Conservation (phyloP, 2,888 invertebrate species). For the Oegoconia quadripuncta region DNA sequence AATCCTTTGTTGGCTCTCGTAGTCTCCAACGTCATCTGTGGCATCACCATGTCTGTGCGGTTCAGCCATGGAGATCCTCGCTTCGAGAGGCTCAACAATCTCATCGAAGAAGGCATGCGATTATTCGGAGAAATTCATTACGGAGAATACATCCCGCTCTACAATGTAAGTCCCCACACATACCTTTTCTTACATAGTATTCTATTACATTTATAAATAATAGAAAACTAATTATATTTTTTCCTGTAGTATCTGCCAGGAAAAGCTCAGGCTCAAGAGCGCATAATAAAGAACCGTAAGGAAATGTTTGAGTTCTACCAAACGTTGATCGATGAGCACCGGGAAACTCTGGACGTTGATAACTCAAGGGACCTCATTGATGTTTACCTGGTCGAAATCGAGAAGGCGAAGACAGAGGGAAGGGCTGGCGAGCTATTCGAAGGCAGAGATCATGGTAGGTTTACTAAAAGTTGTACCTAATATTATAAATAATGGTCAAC, state of each 20-base stretch:
- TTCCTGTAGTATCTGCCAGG: constrained; percentile 78
- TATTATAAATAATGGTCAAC: constrained; percentile 2
- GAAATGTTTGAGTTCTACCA: constrained; percentile 93
- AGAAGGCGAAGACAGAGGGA: constrained; percentile 88
- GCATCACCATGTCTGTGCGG: constrained; percentile 92
- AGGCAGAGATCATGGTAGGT: constrained; percentile 91
- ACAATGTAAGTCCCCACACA: constrained; percentile 82
- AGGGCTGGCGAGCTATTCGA: constrained; percentile 86
- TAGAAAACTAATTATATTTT: neutral
- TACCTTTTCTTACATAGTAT: too few relatives aligned
- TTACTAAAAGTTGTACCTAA: constrained; percentile 4
- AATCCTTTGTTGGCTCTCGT: constrained; percentile 88
- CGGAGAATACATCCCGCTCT: constrained; percentile 90
- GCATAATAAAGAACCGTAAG: constrained; percentile 83
- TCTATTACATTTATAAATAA: too few relatives aligned
- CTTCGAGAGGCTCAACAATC: constrained; percentile 88
- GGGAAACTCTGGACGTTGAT: constrained; percentile 84
- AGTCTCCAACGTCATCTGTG: constrained; percentile 94
- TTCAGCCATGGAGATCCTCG: constrained; percentile 88
- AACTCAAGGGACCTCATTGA: constrained; percentile 92
- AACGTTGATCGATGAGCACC: constrained; percentile 90
- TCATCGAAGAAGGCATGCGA: constrained; percentile 95
- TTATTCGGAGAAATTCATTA: constrained; percentile 90
- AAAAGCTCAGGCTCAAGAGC: constrained; percentile 80
- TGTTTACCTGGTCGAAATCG: constrained; percentile 90